Conservation (phyloP, 2,888 invertebrate genomes). For the Drosophila meridionalis region DNA sequence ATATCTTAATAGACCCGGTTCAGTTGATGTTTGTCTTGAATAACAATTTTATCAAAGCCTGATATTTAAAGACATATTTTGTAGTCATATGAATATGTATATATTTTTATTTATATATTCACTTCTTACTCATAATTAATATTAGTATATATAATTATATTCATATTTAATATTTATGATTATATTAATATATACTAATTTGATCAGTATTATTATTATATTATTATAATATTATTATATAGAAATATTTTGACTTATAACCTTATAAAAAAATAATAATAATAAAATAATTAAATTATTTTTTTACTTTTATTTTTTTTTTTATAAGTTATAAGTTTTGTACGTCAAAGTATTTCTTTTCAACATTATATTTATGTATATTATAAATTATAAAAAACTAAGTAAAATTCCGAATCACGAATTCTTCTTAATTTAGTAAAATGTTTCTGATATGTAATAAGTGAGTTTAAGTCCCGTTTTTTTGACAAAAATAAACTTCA, state of each 20-base stretch:
- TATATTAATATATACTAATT: neutral
- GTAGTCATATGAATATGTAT: neutral
- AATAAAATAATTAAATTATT: too few species aligned
- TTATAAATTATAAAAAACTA: neutral
- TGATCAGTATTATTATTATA: neutral
- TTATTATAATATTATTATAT: neutral
- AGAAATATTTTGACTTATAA: too few species aligned
- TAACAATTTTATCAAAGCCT: neutral
- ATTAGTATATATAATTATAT: neutral
- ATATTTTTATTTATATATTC: neutral
- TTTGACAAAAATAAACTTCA: neutral
- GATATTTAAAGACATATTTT: neutral
- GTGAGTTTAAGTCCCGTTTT: neutral
- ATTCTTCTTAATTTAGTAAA: neutral
- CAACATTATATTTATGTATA: too few species aligned
- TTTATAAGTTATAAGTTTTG: neutral
- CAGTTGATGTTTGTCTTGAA: neutral
- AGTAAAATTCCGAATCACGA: neutral
- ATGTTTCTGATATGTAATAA: neutral
- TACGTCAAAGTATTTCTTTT: neutral
- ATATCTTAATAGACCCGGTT: slow-evolving; percentile 3
- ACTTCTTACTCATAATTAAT: neutral
- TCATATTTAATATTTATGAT: neutral
- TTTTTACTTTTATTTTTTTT: neutral
- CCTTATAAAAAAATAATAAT: too few species aligned